Evolutionary conservation across 1,140 invertebrate genomes (phyloP), one percentile per base, ranked within the genome.

Genomic region (Microplitis demolitor): DNA sequence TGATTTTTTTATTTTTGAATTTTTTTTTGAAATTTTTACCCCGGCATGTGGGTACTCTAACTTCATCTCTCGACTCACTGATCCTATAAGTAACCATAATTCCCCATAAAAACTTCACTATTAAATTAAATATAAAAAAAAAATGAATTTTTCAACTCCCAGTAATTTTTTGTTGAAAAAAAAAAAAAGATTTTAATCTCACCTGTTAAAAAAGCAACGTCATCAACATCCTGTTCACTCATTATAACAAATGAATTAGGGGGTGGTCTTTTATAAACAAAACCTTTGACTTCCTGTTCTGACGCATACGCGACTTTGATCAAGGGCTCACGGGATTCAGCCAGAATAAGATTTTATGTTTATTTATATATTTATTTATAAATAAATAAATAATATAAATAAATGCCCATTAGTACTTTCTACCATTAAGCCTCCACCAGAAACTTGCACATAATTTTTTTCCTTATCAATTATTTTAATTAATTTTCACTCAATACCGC

Each of bases 131-230:
- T 24, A 0, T 24, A 24, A 24, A 24, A 2, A 24, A 2, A 53
- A 53, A 53, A 53, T 54, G 51, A n/a, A 54, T 3, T 39, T 39
- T 39, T 39, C 24, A 24, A 24, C 24, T 24, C 24, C 24, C 24
- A 24, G 37, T 39, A 39, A 39, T 8, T 39, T 39, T 4, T 39
- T 39, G 5, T 39, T 1, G 5, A 39, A 39, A 39, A 39, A 4
- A 5, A 5, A 39, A 3, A 39, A 39, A 39, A 54, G 4, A 54
- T n/a, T 54, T 4, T 66, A n/a, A 16, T 78, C 79, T 82, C 76
- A 95, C 95, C 95, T 90, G 95, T 96, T 82, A 96, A 88, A 88
- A 96, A 96, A 45, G 95, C 95, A 79, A 96, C 95, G 89, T 97
- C 95, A 85, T 96, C 95, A 78, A 97, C 91, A 90, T 97, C 95